Evolutionary conservation across 2,797 vertebrate genomes (phyloP), one percentile per base, ranked within the genome.

Genomic region (Danionella dracula): DNA sequence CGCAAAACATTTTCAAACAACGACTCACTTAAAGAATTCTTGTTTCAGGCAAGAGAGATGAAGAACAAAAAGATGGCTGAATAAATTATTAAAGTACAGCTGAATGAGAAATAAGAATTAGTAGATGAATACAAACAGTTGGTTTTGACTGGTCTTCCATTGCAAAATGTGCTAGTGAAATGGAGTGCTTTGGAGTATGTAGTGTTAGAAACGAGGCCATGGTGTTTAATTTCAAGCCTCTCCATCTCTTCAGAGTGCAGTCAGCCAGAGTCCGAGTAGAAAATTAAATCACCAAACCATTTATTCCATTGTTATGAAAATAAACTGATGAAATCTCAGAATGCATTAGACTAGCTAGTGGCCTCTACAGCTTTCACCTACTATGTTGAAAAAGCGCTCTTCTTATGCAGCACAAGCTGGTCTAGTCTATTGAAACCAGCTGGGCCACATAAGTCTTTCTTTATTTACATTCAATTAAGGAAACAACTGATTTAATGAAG

Each of bases 241-340:
- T n/a, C n/a, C n/a, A n/a, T n/a, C 88, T 66, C 48, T 71, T 42
- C 35, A n/a, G n/a, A n/a, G n/a, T n/a, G n/a, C n/a, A n/a, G n/a
- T n/a, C n/a, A n/a, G 82, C 85, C 87, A 87, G 92, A 93, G 91
- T 94, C 96, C 95, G 90, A 79, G 85, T 83, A 83, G 86, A 93
- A 73, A 92, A 91, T 93, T 93, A 91, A 94, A 96, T 95, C 95
- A 92, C 90, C 85, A 93, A 93, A 92, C 91, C 92, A 94, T 96
- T 95, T 94, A 93, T 96, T 93, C 93, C 89, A 89, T 91, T 90
- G 91, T 91, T 95, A 96, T 92, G 92, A 94, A 97, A 98, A 97
- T 94, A 97, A 98, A 98, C 93, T 86, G 81, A 84, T 82, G 79
- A 85, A 93, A 92, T 89, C 89, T 91, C 89, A 78, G 87, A 83